These are phyloP conservation scores for Scolopax mira DNA, from an alignment of 2,113 vertebrate species.

Conservation along the genomic window DNA sequence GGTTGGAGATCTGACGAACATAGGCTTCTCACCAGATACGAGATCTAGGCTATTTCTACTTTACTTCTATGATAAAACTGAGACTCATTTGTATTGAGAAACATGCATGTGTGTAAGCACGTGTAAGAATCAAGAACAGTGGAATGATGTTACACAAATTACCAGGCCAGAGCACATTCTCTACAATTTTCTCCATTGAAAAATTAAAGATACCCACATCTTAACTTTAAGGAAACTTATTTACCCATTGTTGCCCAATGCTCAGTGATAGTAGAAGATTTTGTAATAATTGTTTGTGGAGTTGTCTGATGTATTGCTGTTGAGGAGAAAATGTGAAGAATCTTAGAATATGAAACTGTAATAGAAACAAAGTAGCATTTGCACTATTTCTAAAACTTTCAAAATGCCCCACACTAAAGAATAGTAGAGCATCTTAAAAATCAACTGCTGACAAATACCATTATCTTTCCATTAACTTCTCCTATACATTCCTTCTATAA, in stretches of 20 bases:
- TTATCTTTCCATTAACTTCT: neutral
- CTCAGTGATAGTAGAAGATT: constrained; percentile 44
- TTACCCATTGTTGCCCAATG: constrained; percentile 74
- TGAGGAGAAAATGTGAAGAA: constrained; percentile 48
- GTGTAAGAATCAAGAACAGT: neutral
- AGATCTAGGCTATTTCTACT: neutral
- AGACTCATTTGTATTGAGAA: neutral
- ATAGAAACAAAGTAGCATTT: neutral
- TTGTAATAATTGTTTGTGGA: constrained; percentile 44
- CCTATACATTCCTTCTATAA: neutral
- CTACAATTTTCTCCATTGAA: neutral
- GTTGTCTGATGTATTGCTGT: constrained; percentile 57
- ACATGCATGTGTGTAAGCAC: neutral
- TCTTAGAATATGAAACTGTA: constrained; percentile 27
- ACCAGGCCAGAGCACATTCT: neutral
- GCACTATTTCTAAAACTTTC: neutral
- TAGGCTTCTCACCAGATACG: neutral
- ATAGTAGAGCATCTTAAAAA: neutral
- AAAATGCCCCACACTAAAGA: neutral
- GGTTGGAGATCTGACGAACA: neutral
- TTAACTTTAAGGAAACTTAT: constrained; percentile 29
- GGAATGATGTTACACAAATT: neutral
- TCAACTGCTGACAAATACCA: neutral
- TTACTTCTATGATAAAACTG: neutral
- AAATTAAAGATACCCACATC: neutral